Percentiles rank a stretch among this genome's conserved stretches.
These are phyloP conservation scores for Wasmannia auropunctata DNA, from an alignment of 1,140 invertebrate genomes.

Conservation along the genomic window DNA sequence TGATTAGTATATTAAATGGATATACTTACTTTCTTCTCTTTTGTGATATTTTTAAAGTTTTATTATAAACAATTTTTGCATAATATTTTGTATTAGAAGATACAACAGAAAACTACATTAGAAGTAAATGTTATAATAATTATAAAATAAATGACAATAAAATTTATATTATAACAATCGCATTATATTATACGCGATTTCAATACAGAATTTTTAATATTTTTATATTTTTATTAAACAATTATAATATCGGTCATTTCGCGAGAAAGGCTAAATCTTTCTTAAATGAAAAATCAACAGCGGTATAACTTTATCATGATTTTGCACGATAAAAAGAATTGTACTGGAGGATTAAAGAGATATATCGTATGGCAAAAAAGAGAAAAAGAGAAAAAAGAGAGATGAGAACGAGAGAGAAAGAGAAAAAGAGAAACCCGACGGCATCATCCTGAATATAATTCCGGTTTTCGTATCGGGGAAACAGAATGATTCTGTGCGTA, in stretches of 20 bases:
- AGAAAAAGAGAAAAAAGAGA: not conserved
- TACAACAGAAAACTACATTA: not conserved
- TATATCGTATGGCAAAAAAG: not conserved
- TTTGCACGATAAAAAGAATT: not conserved
- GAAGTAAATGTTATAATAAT: not conserved
- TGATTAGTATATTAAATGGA: not conserved
- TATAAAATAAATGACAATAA: not conserved
- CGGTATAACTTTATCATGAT: not conserved
- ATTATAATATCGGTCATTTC: not conserved
- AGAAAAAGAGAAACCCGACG: not conserved
- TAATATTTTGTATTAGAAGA: not conserved
- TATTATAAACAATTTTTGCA: not conserved
- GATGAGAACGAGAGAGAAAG: not conserved
- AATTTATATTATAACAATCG: not conserved
- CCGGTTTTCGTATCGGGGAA: not conserved
- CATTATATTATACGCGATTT: not conserved
- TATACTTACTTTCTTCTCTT: not conserved
- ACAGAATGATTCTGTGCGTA: not conserved
- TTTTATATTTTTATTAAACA: not conserved
- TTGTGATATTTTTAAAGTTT: not conserved
- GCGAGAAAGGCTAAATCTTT: not conserved
- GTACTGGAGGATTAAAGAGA: not conserved
- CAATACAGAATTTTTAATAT: not conserved
- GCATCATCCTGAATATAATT: not conserved
- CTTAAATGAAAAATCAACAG: slow-evolving; percentile 5